These are phyloP conservation scores for Calephelis virginiensis DNA, from an alignment of 1,140 invertebrate genomes.

Conservation along the genomic window DNA sequence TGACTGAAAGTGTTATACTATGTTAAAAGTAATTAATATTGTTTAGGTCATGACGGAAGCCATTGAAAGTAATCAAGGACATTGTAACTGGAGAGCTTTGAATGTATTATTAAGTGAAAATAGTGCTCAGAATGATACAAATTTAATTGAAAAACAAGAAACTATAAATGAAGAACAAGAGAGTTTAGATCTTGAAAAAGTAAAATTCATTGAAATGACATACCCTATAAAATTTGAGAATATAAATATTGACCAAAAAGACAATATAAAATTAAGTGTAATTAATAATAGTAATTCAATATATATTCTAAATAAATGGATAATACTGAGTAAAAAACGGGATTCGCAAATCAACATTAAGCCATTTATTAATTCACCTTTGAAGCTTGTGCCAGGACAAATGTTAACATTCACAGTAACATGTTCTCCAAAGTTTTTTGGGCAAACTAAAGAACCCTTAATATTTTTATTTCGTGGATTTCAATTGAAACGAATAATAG, in stretches of 20 bases:
- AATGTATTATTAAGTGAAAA: conserved; percentile 68
- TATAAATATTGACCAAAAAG: conserved; percentile 43
- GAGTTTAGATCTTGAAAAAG: conserved; percentile 43
- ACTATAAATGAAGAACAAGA: conserved; percentile 37
- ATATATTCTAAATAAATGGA: conserved; percentile 61
- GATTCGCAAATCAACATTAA: conserved; percentile 54
- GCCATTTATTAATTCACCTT: conserved; percentile 50
- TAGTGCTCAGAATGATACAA: conserved; percentile 14
- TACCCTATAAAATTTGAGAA: conserved; percentile 56
- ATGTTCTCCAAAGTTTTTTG: conserved; percentile 66
- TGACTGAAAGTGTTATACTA: conserved; percentile 18
- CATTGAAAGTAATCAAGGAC: conserved; percentile 84
- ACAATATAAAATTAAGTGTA: conserved; percentile 41
- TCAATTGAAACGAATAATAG: conserved; percentile 59
- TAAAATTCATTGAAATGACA: conserved; percentile 51
- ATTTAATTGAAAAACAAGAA: neutral
- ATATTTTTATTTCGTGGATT: conserved; percentile 61
- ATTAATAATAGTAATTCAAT: conserved; percentile 54
- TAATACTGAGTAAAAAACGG: conserved; percentile 54
- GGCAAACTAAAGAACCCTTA: conserved; percentile 54
- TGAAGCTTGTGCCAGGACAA: conserved; percentile 47
- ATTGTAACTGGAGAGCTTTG: conserved; percentile 80
- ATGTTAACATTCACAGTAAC: conserved; percentile 48
- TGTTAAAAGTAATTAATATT: neutral
- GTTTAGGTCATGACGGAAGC: conserved; percentile 79